These are phyloP conservation scores for Squalus acanthias DNA, from an alignment of 2,797 vertebrate species.

Conservation along the genomic window DNA sequence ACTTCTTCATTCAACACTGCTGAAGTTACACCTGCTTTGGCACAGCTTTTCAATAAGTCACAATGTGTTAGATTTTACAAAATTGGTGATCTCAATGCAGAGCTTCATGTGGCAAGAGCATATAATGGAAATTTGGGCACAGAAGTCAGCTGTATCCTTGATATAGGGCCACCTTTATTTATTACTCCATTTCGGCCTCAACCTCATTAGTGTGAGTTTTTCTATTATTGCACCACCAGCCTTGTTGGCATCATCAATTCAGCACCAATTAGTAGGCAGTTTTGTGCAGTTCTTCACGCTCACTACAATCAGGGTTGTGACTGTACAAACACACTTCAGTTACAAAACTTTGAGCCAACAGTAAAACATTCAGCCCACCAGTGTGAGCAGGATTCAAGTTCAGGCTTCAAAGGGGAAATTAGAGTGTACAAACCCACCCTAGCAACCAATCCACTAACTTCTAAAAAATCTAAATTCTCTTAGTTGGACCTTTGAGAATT, in stretches of 20 bases:
- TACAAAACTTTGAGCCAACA: background rate
- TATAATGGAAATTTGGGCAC: background rate
- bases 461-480: background rate
- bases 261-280: background rate
- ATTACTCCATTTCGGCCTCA: background rate
- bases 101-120: background rate
- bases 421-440: background rate
- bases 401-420: background rate
- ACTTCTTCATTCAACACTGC: background rate
- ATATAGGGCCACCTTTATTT: background rate
- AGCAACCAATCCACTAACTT: background rate
- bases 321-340: background rate
- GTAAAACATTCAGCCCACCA: background rate
- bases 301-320: no score
- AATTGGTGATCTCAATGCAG: background rate
- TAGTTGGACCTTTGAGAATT: background rate
- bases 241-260: background rate
- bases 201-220: background rate
- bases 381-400: background rate
- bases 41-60: background rate
- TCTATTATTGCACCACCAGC: background rate
- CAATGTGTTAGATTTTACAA: background rate
- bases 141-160: background rate
- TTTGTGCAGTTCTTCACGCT: background rate
- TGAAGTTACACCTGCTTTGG: background rate